Base-by-base conservation (phyloP, 2,113 vertebrate species). In the Paraplagusia blochii region DNA sequence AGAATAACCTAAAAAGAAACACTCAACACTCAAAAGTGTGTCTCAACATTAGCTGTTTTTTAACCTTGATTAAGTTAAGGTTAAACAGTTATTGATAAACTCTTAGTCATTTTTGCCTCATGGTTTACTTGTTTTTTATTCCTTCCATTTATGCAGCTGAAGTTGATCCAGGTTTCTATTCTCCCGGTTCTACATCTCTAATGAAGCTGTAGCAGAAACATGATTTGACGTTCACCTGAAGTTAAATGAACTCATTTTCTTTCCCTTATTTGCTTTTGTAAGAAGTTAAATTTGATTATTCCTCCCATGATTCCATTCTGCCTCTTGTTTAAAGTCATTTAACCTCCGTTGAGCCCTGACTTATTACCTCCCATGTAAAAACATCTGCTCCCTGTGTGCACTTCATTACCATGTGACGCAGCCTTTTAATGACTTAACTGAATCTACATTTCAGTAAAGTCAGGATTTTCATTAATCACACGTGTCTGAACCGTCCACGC, bases 251-350 rank as follows among this genome's bases (percentile, higher is more conserved):
- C 22, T 29, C 22, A 29, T 29, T 44, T 11, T 8, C 2, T 14
- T 69, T 42, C 9, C 44, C 44, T 7, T 44, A 56, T 80, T 47
- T 58, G 52, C 36, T 61, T 48, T 34, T 29, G 22, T 29, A 29
- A 29, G 22, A 12, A 11, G 38, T 49, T 13, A 50, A 45, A 58
- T 54, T 35, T 45, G 59, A 74, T 69, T 47, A 49, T 57, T 68
- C 36, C 8, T 15, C 58, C 69, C 52, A 58, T 79, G 64, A 45
- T 67, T 38, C 18, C 34, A 40, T 66, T 70, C 34, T 38, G 49
- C 61, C 61, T 42, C 52, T 29, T 45, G 46, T 11, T 18, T 47
- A 65, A 65, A 64, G 64, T 72, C 65, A 50, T 61, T 77, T 72
- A 72, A 74, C 73, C 64, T 74, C 67, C 49, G 10, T 61, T 47